Evolutionary conservation across 2,113 vertebrate genomes (phyloP), one percentile per base, ranked within the genome.

Genomic region (Mixornis gularis): DNA sequence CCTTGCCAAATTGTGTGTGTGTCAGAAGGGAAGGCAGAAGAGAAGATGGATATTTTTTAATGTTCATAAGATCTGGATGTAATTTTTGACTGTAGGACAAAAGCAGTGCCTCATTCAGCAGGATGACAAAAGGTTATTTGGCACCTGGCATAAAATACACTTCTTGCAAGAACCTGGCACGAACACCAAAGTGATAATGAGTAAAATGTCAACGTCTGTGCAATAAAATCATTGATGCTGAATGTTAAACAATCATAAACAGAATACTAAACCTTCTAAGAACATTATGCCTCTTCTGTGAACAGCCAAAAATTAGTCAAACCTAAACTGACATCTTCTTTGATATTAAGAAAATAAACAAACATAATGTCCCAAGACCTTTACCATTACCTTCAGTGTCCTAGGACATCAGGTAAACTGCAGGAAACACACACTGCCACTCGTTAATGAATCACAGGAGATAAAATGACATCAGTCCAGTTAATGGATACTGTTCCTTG

Each of bases 91-190:
- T 95, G 85, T 59, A 88, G 94, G 96, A 96, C 87, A 97, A 96
- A 97, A 96, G 96, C 96, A 94, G 94, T 94, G 92, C 93, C 96
- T 97, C 96, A 97, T 96, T 96, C 97, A 96, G 95, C 83, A 91
- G 83, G 85, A 97, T 91, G 94, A 97, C 95, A 97, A 97, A 97
- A 97, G 96, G 96, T 97, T 96, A 96, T 96, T 98, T 97, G 96
- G 95, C 95, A 96, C 95, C 94, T 97, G 96, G 95, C 95, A 96
- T 91, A 85, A 95, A 94, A 94, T 38, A 93, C 65, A 90, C 55
- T 95, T 93, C 96, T 97, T 97, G 91, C 82, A 97, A 97, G 95
- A 97, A 92, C 78, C 94, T 95, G 96, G 92, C 90, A 95, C 69
- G 94, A 91, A 86, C 96, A 91, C 88, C 91, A 93, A 94, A 95